Conservation (phyloP, 2,113 vertebrate genomes). For the Urocolius indicus region DNA sequence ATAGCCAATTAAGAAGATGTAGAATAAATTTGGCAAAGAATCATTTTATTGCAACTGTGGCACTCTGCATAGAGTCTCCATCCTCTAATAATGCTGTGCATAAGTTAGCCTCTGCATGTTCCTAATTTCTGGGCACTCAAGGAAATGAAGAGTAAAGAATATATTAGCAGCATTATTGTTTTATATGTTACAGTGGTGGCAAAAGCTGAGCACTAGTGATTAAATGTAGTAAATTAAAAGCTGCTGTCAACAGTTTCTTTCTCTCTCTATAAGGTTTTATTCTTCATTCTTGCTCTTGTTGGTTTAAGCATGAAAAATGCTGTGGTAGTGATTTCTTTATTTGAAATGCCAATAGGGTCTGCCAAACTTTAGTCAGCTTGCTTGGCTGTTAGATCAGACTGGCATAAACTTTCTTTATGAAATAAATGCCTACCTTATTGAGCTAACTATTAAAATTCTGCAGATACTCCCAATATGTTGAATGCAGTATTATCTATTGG, state of each 20-base stretch:
- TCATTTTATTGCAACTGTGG: not conserved
- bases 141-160: not conserved
- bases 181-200: not conserved
- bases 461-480: not conserved
- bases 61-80: not conserved
- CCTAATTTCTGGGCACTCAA: not conserved
- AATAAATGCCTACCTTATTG: not conserved
- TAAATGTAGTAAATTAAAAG: slow-evolving; percentile 15
- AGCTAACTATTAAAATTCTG: not conserved
- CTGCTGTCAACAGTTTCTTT: not conserved
- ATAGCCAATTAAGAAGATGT: not conserved
- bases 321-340: slow-evolving; percentile 62
- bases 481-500: not conserved
- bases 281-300: slow-evolving; percentile 5
- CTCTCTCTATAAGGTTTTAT: not conserved
- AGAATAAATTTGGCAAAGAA: not conserved
- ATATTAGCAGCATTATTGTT: not conserved
- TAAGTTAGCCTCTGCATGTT: not conserved
- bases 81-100: not conserved
- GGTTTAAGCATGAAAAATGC: slow-evolving; percentile 41
- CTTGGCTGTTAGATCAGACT: slow-evolving; percentile 1
- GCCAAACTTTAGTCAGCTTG: slow-evolving; percentile 32
- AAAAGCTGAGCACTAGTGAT: not conserved
- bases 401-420: slow-evolving; percentile 19
- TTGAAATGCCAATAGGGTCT: slow-evolving; percentile 21